Conservation (phyloP, 2,113 vertebrate species). For the Athene cunicularia region DNA sequence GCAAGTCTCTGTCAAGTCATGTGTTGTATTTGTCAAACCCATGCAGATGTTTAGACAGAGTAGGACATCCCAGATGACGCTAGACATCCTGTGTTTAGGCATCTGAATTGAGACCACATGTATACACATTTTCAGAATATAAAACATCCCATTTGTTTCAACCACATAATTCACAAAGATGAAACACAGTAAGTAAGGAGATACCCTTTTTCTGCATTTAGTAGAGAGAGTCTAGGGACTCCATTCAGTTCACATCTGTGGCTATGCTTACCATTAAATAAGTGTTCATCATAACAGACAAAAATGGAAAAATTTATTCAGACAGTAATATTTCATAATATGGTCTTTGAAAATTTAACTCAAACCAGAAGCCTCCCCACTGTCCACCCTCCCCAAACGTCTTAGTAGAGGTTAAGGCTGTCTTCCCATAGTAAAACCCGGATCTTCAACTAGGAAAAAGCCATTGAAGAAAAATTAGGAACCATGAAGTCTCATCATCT, state of each 20-base stretch:
- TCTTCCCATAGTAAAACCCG: background rate
- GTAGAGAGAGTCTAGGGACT: background rate
- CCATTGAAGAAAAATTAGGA: background rate
- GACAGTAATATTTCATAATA: background rate
- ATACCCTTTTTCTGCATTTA: background rate
- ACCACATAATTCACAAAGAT: background rate
- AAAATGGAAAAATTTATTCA: background rate
- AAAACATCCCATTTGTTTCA: background rate
- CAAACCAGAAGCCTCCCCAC: background rate
- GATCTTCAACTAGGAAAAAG: background rate
- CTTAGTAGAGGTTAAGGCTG: background rate
- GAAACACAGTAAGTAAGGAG: background rate
- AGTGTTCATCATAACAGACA: background rate
- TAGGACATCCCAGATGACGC: background rate
- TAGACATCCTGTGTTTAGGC: background rate
- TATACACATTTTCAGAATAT: background rate
- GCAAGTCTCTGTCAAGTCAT: rapidly evolving
- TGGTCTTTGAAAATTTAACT: background rate
- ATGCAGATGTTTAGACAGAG: background rate
- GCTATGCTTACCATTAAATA: background rate
- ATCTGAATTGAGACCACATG: background rate
- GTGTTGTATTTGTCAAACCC: background rate
- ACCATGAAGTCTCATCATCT: background rate
- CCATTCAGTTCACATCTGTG: background rate
- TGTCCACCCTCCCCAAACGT: background rate